phyloP scores from a whole-genome alignment of 2,797 vertebrate species.

The Onychomys torridus region DNA sequence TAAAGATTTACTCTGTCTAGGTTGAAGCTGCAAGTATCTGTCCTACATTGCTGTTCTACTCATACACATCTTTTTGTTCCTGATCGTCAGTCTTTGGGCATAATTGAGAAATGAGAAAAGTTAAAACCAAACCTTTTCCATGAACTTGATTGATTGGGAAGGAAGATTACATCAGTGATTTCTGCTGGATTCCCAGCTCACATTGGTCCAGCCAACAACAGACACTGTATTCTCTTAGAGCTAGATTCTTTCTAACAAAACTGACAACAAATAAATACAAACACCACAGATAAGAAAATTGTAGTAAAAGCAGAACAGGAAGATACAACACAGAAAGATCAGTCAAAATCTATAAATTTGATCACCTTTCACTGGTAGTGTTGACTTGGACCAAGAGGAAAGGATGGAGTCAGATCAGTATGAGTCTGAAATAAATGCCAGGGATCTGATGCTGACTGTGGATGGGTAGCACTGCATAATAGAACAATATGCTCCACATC shows the following conservation, averaged over 20 bases:
- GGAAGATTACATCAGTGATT: not conserved
- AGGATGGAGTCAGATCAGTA: not conserved
- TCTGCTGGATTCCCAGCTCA: not conserved
- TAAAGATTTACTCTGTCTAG: not conserved
- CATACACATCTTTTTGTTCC: fast-evolving
- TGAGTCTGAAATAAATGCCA: not conserved
- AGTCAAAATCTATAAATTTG: not conserved
- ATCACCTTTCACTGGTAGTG: not conserved
- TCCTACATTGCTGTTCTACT: fast-evolving
- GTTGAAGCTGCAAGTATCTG: not conserved
- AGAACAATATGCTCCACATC: not conserved
- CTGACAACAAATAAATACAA: not conserved
- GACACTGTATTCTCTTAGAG: not conserved
- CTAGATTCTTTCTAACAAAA: not conserved
- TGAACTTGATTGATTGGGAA: not conserved
- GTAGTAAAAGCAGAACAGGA: not conserved
- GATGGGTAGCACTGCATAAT: not conserved
- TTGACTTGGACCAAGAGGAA: not conserved
- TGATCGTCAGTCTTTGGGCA: not conserved
- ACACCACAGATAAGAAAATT: not conserved
- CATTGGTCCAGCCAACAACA: not conserved
- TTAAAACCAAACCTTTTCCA: not conserved
- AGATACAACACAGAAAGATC: not conserved
- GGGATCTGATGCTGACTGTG: no score
- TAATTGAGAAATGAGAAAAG: not conserved